A percentile compares a stretch with the other conserved stretches of the same genome.
Conservation (phyloP, 2,113 vertebrate genomes). For the Pseudopipra pipra region DNA sequence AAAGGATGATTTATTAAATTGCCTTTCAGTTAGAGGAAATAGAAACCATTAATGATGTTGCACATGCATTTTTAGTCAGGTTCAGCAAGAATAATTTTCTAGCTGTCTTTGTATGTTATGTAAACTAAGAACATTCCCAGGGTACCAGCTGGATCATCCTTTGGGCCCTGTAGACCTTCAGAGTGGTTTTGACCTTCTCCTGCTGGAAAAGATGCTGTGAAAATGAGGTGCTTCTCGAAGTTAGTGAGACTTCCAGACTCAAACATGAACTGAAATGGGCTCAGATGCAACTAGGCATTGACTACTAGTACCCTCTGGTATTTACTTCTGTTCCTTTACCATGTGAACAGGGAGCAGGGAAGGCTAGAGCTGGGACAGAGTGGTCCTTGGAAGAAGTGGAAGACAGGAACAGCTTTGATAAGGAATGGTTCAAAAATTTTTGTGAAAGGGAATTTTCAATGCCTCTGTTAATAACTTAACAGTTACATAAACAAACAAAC, state of each 20-base stretch:
- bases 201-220: background rate
- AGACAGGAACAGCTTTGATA: background rate
- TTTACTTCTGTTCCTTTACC: background rate
- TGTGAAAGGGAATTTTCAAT: background rate
- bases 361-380: background rate
- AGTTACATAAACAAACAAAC: background rate
- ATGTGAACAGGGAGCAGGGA: background rate
- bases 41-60: conserved; percentile 42
- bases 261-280: background rate
- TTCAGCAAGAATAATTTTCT: conserved; percentile 16
- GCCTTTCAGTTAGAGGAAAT: conserved; percentile 5
- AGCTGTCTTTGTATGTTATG: conserved; percentile 1
- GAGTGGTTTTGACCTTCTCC: background rate
- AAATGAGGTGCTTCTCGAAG: background rate
- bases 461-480: background rate
- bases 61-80: conserved; percentile 37
- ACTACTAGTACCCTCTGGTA: background rate
- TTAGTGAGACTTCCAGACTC: background rate
- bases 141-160: background rate
- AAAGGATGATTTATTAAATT: conserved; percentile 19
- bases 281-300: background rate
- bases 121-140: conserved; percentile 4
- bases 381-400: background rate
- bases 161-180: background rate
- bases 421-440: background rate